Base-by-base conservation (phyloP, 2,113 vertebrate genomes). In the Ophthalmolycus amberensis region DNA sequence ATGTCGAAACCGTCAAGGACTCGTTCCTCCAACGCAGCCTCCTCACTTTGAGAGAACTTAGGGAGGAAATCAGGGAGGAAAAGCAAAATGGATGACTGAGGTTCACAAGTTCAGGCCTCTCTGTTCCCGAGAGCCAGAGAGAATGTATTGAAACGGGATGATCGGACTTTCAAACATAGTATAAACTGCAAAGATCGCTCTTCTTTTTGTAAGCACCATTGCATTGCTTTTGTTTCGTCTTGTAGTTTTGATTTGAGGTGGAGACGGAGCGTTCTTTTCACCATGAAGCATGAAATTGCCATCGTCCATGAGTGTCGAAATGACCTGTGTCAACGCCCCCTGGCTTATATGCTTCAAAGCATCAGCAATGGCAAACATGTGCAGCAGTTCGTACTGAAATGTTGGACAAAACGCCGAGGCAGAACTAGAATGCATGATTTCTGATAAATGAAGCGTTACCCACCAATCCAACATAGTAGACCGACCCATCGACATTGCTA, bases 51-150 rank as follows among this genome's bases (percentile, higher is more conserved):
- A 88, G 68, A 59, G 77, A 88, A 79, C 78, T 59, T 48, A 76
- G 84, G 87, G 90, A 91, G 91, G 87, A 79, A 78, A 82, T 78
- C 7, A 18, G 83, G 88, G 90, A 85, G 90, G 87, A 85, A 74
- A 81, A 66, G 54, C 63, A 11, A 68, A 89, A 86, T 82, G 71
- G 44, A 85, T 80, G 29, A 75, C 62, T 34, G 4, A 20, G 81
- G 85, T 85, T 92, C 88, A 92, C 22, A 34, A 85, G 85, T 88
- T 91, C 89, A 93, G 79, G 38, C 59, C 27, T 85, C 66, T 77
- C 52, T 0, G 40, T 74, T 89, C 86, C 37, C 62, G 46, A 12
- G 40, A 65, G 44, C 58, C 52, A 68, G 59, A 77, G 46, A 68
- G 44, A 46, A 52, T n/a, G 0, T 29, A 34, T 15, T 22, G 1